Conservation (phyloP, 2,888 invertebrate genomes). For the Xestia xanthographa region DNA sequence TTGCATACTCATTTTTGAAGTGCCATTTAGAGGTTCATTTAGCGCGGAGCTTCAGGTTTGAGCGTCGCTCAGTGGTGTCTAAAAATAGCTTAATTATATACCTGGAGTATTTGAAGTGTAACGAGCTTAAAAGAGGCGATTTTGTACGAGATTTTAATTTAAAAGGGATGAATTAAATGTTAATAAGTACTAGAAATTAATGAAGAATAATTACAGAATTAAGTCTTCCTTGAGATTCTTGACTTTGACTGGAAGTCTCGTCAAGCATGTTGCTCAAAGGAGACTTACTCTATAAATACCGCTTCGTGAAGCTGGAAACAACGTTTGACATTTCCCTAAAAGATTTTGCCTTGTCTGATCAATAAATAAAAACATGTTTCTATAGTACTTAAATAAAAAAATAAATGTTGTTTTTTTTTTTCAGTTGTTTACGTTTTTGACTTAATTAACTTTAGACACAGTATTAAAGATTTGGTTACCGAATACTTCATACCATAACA, state of each 20-base stretch:
- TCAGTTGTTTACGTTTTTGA: too few relatives aligned
- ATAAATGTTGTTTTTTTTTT: too few relatives aligned
- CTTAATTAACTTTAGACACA: neutral
- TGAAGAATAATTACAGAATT: conserved; percentile 52
- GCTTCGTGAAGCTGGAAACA: neutral
- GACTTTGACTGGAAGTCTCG: conserved; percentile 39
- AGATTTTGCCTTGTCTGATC: conserved; percentile 7
- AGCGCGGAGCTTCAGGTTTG: conserved; percentile 38
- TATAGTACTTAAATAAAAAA: too few relatives aligned
- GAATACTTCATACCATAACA: neutral
- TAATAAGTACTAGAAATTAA: conserved; percentile 52
- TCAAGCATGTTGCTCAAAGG: conserved; percentile 42
- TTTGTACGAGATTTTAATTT: conserved; percentile 49
- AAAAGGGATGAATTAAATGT: conserved; percentile 47
- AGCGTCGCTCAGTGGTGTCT: conserved; percentile 38
- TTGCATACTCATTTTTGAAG: conserved; percentile 51
- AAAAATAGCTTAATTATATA: conserved; percentile 56
- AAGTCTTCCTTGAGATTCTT: conserved; percentile 35
- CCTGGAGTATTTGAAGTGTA: conserved; percentile 44
- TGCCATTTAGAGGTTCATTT: conserved; percentile 52
- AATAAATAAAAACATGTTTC: too few relatives aligned
- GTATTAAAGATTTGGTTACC: neutral
- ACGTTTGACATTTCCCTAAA: neutral
- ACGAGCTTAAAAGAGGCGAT: conserved; percentile 39
- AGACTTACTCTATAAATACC: conserved; percentile 32